Evolutionary conservation across 2,888 invertebrate genomes (phyloP).

Genomic region (Tenthredo livida): DNA sequence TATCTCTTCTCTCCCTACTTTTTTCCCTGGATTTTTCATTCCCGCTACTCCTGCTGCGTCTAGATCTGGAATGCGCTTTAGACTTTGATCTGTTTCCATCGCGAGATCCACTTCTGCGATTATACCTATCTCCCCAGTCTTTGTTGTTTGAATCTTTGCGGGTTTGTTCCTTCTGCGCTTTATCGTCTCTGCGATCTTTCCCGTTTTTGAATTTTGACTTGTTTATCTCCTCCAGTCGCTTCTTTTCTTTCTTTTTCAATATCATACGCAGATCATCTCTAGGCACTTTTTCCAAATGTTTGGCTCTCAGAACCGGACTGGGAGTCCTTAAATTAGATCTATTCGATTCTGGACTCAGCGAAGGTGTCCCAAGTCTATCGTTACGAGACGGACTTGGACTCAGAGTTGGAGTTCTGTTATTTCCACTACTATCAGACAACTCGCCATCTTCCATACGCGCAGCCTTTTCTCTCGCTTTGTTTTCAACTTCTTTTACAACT

Average conservation of each 20-base stretch:
- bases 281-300: constrained; percentile 54
- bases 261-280: constrained; percentile 70
- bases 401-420: constrained; percentile 71
- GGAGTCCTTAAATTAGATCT: constrained; percentile 59
- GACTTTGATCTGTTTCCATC: constrained; percentile 66
- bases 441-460: constrained; percentile 84
- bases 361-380: constrained; percentile 56
- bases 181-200: constrained; percentile 62
- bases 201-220: constrained; percentile 57
- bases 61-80: constrained; percentile 59
- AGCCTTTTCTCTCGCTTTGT: constrained; percentile 82
- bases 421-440: constrained; percentile 77
- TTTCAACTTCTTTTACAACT: constrained; percentile 83
- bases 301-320: constrained; percentile 62
- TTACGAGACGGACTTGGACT: constrained; percentile 69
- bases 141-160: constrained; percentile 62
- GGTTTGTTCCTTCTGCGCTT: constrained; percentile 58
- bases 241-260: constrained; percentile 72
- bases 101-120: constrained; percentile 64
- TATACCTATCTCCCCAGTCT: constrained; percentile 61
- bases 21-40: constrained; percentile 58
- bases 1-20: constrained; percentile 66
- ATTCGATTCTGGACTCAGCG: constrained; percentile 61
- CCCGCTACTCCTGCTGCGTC: constrained; percentile 65
- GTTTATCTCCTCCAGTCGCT: constrained; percentile 63